Conservation (phyloP, 2,888 invertebrate species). For the Deilephila elpenor region DNA sequence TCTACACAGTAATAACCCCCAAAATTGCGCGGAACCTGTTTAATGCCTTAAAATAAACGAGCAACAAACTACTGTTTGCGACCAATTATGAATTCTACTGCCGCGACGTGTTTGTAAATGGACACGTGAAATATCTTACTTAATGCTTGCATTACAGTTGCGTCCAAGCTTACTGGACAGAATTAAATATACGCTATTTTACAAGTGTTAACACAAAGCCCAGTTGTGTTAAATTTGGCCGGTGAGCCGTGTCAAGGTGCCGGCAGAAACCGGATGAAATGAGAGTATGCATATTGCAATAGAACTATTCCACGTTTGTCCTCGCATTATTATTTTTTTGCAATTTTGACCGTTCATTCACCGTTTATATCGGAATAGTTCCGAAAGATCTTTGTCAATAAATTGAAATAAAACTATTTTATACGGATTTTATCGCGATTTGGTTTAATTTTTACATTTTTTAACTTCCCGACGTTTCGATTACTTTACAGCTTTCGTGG, state of each 20-base stretch:
- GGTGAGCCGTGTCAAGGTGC: conserved; percentile 44
- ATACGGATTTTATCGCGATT: no score
- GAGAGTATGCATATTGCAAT: conserved; percentile 43
- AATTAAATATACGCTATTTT: background rate
- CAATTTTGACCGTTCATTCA: conserved; percentile 9
- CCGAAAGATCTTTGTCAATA: no score
- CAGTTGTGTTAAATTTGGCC: conserved; percentile 11
- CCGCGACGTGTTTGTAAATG: background rate
- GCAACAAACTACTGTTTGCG: background rate
- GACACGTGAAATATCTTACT: background rate
- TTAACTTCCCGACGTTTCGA: no score
- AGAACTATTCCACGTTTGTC: conserved; percentile 37
- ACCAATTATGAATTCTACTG: background rate
- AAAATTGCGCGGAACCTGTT: background rate
- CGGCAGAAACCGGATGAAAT: conserved; percentile 37
- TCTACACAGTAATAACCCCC: background rate
- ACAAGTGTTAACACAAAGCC: background rate
- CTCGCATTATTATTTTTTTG: conserved; percentile 21
- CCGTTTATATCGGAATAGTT: background rate
- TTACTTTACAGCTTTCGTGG: no score
- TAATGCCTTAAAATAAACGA: background rate
- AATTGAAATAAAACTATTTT: no score
- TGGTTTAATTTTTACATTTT: no score
- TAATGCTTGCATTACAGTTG: conserved; percentile 11
- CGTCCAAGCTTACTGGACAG: background rate